A percentile compares a stretch with the other conserved stretches of the same genome.
phyloP scores from a whole-genome alignment of 2,797 vertebrate species.

The Neostethus bicornis region DNA sequence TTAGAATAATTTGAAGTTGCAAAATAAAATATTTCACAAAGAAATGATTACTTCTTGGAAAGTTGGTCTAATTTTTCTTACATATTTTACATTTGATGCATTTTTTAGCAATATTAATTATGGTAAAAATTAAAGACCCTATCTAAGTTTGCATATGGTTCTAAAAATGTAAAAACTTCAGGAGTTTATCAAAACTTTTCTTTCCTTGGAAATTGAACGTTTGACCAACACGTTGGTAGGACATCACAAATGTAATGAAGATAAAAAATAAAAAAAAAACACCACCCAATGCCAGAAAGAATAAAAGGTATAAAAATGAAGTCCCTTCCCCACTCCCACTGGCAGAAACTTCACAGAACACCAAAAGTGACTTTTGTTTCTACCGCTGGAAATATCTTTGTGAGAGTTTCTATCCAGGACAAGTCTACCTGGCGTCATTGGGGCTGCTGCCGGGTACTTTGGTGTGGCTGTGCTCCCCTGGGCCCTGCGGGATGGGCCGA shows the following conservation, averaged over 20 bases:
- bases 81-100: too few relatives aligned
- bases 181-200: not conserved
- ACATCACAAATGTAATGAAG: not conserved
- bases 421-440: slow-evolving; percentile 94
- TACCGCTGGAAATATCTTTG: slow-evolving; percentile 13
- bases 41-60: not conserved
- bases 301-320: slow-evolving; percentile 16
- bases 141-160: too few relatives aligned
- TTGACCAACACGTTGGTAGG: not conserved
- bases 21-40: slow-evolving; percentile 9
- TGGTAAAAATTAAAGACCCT: too few relatives aligned
- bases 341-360: slow-evolving; percentile 3
- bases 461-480: slow-evolving; percentile 85
- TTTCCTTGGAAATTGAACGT: not conserved
- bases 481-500: slow-evolving; percentile 81
- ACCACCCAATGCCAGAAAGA: not conserved
- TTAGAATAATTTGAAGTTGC: not conserved
- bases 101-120: not conserved
- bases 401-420: slow-evolving; percentile 34
- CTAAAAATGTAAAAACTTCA: not conserved
- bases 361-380: not conserved
- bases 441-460: slow-evolving; percentile 86
- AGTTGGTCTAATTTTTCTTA: too few relatives aligned
- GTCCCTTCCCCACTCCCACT: slow-evolving; percentile 13
- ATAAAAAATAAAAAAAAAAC: not conserved